Percentiles rank a stretch among this genome's conserved stretches.
phyloP scores from a whole-genome alignment of 2,113 vertebrate genomes.

The Corvus cornix region DNA sequence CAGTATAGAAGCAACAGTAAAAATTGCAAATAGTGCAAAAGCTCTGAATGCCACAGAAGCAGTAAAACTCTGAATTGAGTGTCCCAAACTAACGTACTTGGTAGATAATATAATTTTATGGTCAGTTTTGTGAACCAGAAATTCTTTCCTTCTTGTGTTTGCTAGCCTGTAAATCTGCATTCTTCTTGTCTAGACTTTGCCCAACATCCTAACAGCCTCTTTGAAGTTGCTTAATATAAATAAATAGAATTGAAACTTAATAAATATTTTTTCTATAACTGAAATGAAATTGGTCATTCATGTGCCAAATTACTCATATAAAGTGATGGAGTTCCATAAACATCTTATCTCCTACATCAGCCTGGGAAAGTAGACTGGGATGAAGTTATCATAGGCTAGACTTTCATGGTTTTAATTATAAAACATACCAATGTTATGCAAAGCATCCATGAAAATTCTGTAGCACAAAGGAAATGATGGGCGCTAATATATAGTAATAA shows the following conservation, averaged over 20 bases:
- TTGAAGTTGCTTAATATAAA: constrained; percentile 55
- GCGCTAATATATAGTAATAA: not conserved
- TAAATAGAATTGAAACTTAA: constrained; percentile 50
- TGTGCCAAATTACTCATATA: constrained; percentile 9
- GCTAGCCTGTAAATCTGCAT: constrained; percentile 57
- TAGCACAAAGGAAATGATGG: not conserved
- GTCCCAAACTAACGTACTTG: not conserved
- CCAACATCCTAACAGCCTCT: constrained; percentile 14
- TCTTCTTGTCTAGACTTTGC: constrained; percentile 63
- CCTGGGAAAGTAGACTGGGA: constrained; percentile 18
- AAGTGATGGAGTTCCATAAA: constrained; percentile 33
- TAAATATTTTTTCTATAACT: constrained; percentile 36
- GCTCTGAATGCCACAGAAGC: not conserved
- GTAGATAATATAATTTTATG: constrained; percentile 50
- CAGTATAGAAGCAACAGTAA: not conserved
- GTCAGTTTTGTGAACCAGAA: constrained; percentile 39
- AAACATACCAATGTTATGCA: constrained; percentile 28
- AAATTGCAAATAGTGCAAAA: not conserved
- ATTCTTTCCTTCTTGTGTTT: constrained; percentile 48
- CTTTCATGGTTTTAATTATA: constrained; percentile 51
- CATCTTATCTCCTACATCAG: constrained; percentile 37
- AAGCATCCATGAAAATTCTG: constrained; percentile 29
- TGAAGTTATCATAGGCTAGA: constrained; percentile 34
- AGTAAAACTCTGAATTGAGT: constrained; percentile 11
- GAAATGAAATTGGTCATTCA: constrained; percentile 16